phyloP scores from a whole-genome alignment of 2,888 invertebrate species.

The Hirudinaria manillensis region DNA sequence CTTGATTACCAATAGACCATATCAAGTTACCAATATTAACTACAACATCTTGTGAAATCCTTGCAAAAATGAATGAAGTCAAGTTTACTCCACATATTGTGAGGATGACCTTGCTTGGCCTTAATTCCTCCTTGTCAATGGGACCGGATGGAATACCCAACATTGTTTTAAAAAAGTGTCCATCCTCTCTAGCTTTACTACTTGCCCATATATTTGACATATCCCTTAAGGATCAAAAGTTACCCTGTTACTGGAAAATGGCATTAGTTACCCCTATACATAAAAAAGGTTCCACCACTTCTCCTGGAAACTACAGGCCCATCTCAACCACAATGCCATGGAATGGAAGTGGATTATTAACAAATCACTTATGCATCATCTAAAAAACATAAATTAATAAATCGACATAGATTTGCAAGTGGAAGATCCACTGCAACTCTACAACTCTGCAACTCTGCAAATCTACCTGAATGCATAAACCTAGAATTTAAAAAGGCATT shows the following conservation, averaged over 20 bases:
- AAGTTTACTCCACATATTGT: conserved; percentile 2
- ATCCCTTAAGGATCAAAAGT: conserved; percentile 9
- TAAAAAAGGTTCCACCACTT: conserved; percentile 5
- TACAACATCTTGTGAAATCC: too few relatives aligned
- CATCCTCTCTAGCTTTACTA: neutral
- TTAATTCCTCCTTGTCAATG: neutral
- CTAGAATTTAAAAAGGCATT: too few relatives aligned
- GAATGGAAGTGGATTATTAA: too few relatives aligned
- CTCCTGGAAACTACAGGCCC: conserved; percentile 3
- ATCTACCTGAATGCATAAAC: too few relatives aligned
- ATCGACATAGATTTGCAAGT: too few relatives aligned
- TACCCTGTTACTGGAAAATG: conserved; percentile 11
- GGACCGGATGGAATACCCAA: conserved; percentile 19
- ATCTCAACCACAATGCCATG: neutral
- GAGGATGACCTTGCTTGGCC: neutral
- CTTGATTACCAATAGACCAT: too few relatives aligned
- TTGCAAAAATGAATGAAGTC: neutral
- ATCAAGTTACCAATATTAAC: too few relatives aligned
- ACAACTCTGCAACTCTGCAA: too few relatives aligned
- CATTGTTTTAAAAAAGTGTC: conserved; percentile 4
- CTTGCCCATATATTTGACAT: conserved; percentile 8
- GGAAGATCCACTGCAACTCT: too few relatives aligned
- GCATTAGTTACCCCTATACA: conserved; percentile 13
- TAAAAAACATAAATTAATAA: too few relatives aligned
- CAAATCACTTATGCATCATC: too few relatives aligned